These are phyloP conservation scores for Drosophila nikananu DNA, from an alignment of 1,140 invertebrate species.

Conservation along the genomic window DNA sequence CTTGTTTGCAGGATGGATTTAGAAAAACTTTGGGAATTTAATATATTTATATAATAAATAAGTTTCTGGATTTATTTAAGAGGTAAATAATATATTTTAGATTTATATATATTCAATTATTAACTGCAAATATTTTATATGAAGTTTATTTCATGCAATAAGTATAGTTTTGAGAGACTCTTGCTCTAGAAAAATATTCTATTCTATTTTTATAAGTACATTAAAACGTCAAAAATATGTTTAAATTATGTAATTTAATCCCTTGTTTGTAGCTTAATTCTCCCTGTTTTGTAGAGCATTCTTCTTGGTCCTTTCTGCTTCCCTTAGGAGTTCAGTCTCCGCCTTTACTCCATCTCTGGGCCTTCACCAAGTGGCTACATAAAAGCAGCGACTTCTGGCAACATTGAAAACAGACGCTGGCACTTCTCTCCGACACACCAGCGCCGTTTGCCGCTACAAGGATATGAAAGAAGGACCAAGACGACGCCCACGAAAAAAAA, in stretches of 20 bases:
- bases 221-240: background rate
- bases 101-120: background rate
- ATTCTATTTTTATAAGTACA: background rate
- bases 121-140: background rate
- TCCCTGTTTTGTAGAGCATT: conserved; percentile 22
- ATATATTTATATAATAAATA: background rate
- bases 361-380: conserved; percentile 70
- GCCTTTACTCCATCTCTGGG: conserved; percentile 22
- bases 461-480: conserved; percentile 61
- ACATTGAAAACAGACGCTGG: conserved; percentile 82
- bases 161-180: too few relatives aligned
- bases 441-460: conserved; percentile 67
- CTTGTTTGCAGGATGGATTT: background rate
- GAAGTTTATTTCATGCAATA: background rate
- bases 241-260: background rate
- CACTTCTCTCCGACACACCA: conserved; percentile 74
- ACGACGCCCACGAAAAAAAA: conserved; percentile 36
- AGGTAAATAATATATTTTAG: background rate
- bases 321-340: conserved; percentile 11
- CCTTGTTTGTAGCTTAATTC: too few relatives aligned
- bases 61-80: background rate
- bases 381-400: conserved; percentile 77
- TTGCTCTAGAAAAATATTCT: background rate
- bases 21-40: too few relatives aligned
- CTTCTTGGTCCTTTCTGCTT: background rate